A percentile compares a stretch with the other conserved stretches of the same genome.
Evolutionary conservation across 1,140 invertebrate genomes (phyloP).

Genomic region (Pseudomyrmex concolor): DNA sequence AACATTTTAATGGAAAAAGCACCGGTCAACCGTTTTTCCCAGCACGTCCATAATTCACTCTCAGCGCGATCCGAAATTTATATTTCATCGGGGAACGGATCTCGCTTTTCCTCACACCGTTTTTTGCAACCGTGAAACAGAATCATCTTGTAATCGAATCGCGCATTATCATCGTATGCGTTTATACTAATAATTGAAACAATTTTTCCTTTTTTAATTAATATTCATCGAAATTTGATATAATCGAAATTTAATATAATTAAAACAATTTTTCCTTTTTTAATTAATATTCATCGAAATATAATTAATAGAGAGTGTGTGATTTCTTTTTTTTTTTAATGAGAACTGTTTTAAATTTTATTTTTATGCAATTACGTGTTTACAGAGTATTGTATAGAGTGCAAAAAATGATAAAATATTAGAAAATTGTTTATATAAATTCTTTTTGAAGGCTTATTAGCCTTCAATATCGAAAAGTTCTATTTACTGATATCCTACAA

Average conservation of each 20-base stretch:
- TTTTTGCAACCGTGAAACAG: conserved; percentile 6
- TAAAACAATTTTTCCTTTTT: not conserved
- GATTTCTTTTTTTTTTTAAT: conserved; percentile 1
- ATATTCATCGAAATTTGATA: not conserved
- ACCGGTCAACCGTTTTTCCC: conserved; percentile 42
- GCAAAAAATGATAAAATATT: too few species aligned
- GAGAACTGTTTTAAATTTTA: not conserved
- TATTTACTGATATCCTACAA: too few species aligned
- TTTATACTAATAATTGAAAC: not conserved
- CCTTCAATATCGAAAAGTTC: too few species aligned
- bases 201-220: not conserved
- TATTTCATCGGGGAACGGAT: conserved; percentile 52
- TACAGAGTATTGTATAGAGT: too few species aligned
- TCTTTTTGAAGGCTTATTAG: too few species aligned
- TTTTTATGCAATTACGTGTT: too few species aligned
- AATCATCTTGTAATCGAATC: conserved; percentile 33
- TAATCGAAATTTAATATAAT: too few species aligned
- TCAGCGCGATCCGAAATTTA: conserved; percentile 40
- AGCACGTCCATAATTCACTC: conserved; percentile 46
- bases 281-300: not conserved
- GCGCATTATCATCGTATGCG: not conserved
- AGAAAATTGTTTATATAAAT: too few species aligned
- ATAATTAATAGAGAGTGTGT: not conserved
- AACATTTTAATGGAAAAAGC: conserved; percentile 60
- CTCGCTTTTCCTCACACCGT: not conserved